Evolutionary conservation across 2,113 vertebrate genomes (phyloP).

Genomic region (Gambusia affinis): DNA sequence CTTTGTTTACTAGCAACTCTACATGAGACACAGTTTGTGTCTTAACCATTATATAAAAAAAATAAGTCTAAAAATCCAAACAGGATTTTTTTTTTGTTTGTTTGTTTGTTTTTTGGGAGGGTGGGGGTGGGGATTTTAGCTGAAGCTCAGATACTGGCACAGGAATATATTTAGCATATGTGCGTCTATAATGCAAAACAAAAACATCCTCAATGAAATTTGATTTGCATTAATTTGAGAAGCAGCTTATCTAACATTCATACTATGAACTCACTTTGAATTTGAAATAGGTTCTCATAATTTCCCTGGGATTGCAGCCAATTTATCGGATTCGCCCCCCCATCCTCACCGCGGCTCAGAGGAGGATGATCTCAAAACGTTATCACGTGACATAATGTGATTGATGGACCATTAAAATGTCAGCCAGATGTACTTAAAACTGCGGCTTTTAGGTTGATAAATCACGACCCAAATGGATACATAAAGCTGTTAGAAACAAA

Average conservation of each 20-base stretch:
- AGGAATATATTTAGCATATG: constrained; percentile 53
- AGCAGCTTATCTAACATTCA: constrained; percentile 71
- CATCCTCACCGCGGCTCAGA: constrained; percentile 36
- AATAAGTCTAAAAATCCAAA: constrained; percentile 54
- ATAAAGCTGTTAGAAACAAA: constrained; percentile 75
- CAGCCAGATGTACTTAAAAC: constrained; percentile 75
- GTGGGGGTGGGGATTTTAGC: constrained; percentile 40
- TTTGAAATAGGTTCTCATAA: constrained; percentile 71
- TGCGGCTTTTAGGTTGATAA: constrained; percentile 74
- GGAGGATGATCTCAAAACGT: constrained; percentile 72
- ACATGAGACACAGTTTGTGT: constrained; percentile 23
- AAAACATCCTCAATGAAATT: constrained; percentile 71
- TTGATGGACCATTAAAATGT: constrained; percentile 77
- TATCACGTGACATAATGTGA: constrained; percentile 71
- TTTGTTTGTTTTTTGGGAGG: background rate
- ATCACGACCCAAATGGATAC: constrained; percentile 74
- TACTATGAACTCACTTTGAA: constrained; percentile 74
- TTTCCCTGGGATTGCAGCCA: constrained; percentile 74
- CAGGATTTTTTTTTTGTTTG: constrained; percentile 28
- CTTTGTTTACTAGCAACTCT: background rate
- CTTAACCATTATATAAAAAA: constrained; percentile 42
- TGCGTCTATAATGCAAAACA: constrained; percentile 57
- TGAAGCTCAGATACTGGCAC: constrained; percentile 46
- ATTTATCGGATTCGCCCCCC: constrained; percentile 64
- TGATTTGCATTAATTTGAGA: constrained; percentile 75